phyloP scores from a whole-genome alignment of 2,113 vertebrate species.

The Cryptotis parvus region DNA sequence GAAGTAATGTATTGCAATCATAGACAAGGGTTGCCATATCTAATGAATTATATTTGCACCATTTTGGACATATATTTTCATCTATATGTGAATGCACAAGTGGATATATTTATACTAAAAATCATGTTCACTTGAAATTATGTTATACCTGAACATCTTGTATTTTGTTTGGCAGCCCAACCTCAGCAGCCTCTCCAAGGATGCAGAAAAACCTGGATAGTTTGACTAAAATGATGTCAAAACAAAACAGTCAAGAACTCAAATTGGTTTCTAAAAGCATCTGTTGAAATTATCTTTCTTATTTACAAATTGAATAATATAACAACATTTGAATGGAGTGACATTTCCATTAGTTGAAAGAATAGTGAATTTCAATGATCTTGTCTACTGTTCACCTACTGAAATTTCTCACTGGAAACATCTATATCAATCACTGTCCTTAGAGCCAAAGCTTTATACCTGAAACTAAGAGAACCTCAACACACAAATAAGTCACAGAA shows the following conservation, averaged over 20 bases:
- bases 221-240: neutral
- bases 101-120: neutral
- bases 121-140: neutral
- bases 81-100: too few species aligned
- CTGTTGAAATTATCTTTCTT: neutral
- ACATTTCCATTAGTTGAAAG: conserved; percentile 88
- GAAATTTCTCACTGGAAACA: conserved; percentile 82
- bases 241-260: neutral
- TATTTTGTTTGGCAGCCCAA: neutral
- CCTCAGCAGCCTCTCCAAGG: neutral
- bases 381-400: conserved; percentile 71
- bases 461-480: neutral
- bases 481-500: neutral
- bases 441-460: conserved; percentile 71
- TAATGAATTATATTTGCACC: neutral
- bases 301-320: conserved; percentile 22
- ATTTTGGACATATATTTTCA: neutral
- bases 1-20: neutral
- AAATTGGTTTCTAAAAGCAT: conserved; percentile 27
- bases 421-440: conserved; percentile 84
- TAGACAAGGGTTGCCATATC: neutral
- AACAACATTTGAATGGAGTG: conserved; percentile 60
- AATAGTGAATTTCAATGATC: conserved; percentile 83
- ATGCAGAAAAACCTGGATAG: neutral
- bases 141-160: neutral